Base-by-base conservation (phyloP, 2,797 vertebrate genomes). In the Parauchenoglanis ngamensis region DNA sequence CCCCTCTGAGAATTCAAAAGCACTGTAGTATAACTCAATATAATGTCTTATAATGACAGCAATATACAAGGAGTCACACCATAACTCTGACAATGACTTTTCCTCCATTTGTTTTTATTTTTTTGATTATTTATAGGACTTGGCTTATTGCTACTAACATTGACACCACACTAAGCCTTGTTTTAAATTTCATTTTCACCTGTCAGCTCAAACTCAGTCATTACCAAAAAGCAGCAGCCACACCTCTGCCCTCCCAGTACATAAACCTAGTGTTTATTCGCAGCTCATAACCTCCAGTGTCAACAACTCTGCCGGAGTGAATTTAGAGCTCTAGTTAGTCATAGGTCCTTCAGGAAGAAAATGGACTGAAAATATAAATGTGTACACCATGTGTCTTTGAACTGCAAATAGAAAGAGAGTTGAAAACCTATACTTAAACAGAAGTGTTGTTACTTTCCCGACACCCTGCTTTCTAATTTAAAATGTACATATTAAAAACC, bases 211-310 rank as follows among this genome's bases (percentile, higher is more conserved):
- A 52, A 56, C 57, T 52, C 82, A 65, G 54, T 35, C 77, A 21
- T 84, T 65, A 59, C 21, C 40, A 75, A 63, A n/a, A 89, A 87
- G 82, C 73, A 35, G 56, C 52, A 86, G 54, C 59, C 52, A 19
- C 65, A 86, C 31, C 82, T n/a, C 23, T 59, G 49, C 19, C 63
- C 49, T 61, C 68, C 19, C 25, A n/a, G 76, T 85, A 87, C 81
- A 89, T 87, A 81, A 87, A 87, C 54, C 83, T 28, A 59, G 57
- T 56, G 83, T 81, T 85, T 87, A 85, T 87, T 76, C 81, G 68
- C 68, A 76, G 46, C 85, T 85, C 76, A 89, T 87, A 84, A 85
- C 57, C 75, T 82, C 13, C 19, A 11, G 75, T 81, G 81, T 78
- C 82, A 80, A 44, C 56, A 80, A 44, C 81, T 84, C 52, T 19